A percentile compares a stretch with the other conserved stretches of the same genome.
These are phyloP conservation scores for Monochamus saltuarius DNA, from an alignment of 1,140 invertebrate genomes.

Conservation along the genomic window DNA sequence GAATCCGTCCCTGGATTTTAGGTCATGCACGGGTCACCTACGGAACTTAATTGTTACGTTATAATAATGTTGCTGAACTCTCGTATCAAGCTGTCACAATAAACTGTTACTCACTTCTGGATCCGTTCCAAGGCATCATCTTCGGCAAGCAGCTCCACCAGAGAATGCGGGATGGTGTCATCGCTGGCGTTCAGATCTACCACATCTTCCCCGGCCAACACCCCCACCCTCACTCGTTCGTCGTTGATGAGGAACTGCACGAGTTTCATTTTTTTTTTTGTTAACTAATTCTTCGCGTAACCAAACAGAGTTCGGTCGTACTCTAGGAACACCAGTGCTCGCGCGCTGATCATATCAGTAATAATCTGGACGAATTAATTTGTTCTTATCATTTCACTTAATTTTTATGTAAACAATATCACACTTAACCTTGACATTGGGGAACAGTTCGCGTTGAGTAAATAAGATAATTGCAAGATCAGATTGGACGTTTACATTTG, in stretches of 20 bases:
- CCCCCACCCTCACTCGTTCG: conserved; percentile 29
- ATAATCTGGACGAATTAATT: not conserved
- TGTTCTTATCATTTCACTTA: conserved; percentile 4
- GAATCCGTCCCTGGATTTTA: no score
- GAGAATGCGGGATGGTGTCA: conserved; percentile 27
- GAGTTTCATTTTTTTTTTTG: conserved; percentile 26
- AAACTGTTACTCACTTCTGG: conserved; percentile 29
- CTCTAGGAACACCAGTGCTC: no score
- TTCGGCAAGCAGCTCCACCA: conserved; percentile 30
- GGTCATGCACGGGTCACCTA: no score
- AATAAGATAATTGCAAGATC: no score
- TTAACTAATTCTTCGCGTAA: no score
- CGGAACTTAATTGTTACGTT: not conserved
- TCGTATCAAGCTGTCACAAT: not conserved
- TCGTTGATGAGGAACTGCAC: conserved; percentile 36
- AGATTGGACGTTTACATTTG: no score
- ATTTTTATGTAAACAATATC: not conserved
- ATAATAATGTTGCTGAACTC: not conserved
- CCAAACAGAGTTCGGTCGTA: no score
- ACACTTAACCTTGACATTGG: no score
- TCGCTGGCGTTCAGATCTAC: conserved; percentile 34
- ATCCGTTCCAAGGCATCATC: conserved; percentile 27
- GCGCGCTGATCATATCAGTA: not conserved
- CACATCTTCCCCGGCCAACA: conserved; percentile 28
- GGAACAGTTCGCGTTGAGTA: no score